Percentiles rank a stretch among this genome's conserved stretches.
Conservation (phyloP, 1,140 invertebrate species). For the Procambarus virginalis region DNA sequence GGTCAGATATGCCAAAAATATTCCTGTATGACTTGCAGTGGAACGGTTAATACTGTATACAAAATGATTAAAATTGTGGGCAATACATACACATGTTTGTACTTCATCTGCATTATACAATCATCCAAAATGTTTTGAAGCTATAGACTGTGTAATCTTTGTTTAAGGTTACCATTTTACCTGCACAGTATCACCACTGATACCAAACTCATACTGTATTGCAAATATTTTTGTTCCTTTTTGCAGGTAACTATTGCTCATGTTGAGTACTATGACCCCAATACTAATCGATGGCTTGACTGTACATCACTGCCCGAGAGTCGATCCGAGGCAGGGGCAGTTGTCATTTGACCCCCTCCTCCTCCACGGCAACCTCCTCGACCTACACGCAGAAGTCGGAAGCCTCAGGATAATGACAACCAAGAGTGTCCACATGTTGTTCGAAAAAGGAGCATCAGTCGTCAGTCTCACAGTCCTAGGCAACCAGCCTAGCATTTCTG, state of each 20-base stretch:
- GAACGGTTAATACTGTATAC: too few relatives aligned
- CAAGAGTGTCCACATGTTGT: slow-evolving; percentile 34
- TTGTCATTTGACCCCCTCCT: slow-evolving; percentile 76
- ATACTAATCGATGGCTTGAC: slow-evolving; percentile 84
- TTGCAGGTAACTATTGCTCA: slow-evolving; percentile 67
- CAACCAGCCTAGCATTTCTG: slow-evolving; percentile 30
- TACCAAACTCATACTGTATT: too few relatives aligned
- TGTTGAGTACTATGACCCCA: slow-evolving; percentile 85
- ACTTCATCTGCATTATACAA: too few relatives aligned
- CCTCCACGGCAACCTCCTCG: slow-evolving; percentile 14
- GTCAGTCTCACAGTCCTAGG: slow-evolving; percentile 35
- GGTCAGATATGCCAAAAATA: too few relatives aligned
- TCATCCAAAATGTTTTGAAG: too few relatives aligned
- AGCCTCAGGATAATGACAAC: slow-evolving; percentile 17
- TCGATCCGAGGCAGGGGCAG: slow-evolving; percentile 88
- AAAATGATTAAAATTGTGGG: too few relatives aligned
- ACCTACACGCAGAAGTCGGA: slow-evolving; percentile 27
- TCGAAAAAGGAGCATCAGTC: slow-evolving; percentile 41
- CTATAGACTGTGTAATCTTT: too few relatives aligned
- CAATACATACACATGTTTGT: too few relatives aligned
- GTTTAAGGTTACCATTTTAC: too few relatives aligned
- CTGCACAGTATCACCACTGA: too few relatives aligned
- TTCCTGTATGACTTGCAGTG: too few relatives aligned
- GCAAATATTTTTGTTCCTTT: neutral
- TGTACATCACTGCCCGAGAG: slow-evolving; percentile 85